Base-by-base conservation (phyloP, 2,797 vertebrate species). In the Melanotaenia parkinsoni region DNA sequence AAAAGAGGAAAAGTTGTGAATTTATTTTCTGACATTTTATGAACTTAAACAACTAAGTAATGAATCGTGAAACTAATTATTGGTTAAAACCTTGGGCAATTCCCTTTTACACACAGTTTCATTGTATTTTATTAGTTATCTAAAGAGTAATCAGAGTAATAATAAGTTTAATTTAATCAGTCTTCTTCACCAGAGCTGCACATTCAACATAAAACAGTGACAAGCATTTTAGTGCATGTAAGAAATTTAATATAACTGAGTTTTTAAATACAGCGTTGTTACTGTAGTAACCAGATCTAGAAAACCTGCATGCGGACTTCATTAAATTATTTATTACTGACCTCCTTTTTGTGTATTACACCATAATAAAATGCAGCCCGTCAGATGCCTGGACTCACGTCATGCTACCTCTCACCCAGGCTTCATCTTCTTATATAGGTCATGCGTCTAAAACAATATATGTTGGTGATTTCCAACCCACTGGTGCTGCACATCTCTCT, bases 381-480 rank as follows among this genome's bases (percentile, higher is more conserved):
- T 59, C 67, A 76, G 75, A 60, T 85, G 66, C 72, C 28, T 43
- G 30, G 37, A 65, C 74, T 77, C 62, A 0, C 22, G 37, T 72
- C 66, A 67, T n/a, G 47, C 71, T 67, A 71, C 72, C 65, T 83
- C 67, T 77, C 68, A 72, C 53, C 58, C 67, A 38, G 33, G 47
- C 63, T 68, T 77, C 51, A 68, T 79, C 37, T 54, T 68, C n/a
- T 26, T 83, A 91, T 90, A 60, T 91, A 86, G 88, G 88, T 89
- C 88, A 91, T 82, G 82, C 73, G 75, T 88, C 83, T 84, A 45
- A 85, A 78, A 63, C 56, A 43, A 70, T 87, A 65, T 72, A 74
- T 69, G 73, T 75, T 84, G 50, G 77, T 81, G 54, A 75, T 81
- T 76, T 82, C 79, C 70, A 68, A 73, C 70, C 53, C 43, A 18